Conservation (phyloP, 2,113 vertebrate species). For the Caranx melampygus region DNA sequence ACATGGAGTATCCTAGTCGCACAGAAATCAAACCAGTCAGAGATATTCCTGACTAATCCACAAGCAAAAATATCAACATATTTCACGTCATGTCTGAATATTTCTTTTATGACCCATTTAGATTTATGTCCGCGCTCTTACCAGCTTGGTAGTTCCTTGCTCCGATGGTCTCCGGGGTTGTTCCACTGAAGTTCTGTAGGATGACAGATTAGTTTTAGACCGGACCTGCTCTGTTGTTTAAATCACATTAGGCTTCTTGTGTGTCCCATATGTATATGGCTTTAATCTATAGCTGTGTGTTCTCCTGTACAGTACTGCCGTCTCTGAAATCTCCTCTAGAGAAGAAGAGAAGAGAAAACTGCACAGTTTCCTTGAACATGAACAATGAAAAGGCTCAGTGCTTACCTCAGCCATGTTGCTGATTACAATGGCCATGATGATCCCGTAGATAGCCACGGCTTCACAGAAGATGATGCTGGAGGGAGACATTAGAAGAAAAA, state of each 20-base stretch:
- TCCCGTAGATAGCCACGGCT: slow-evolving; percentile 98
- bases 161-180: slow-evolving; percentile 91
- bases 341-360: neutral
- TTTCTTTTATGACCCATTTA: neutral
- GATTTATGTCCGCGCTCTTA: slow-evolving; percentile 65
- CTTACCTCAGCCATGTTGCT: slow-evolving; percentile 98
- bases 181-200: slow-evolving; percentile 88
- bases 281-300: neutral
- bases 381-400: neutral
- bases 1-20: slow-evolving; percentile 95
- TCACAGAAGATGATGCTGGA: slow-evolving; percentile 98
- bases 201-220: slow-evolving; percentile 26
- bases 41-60: neutral
- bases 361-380: neutral
- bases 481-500: slow-evolving; percentile 5
- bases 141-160: slow-evolving; percentile 96
- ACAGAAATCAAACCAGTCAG: slow-evolving; percentile 18
- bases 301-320: neutral
- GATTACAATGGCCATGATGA: slow-evolving; percentile 99
- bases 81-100: neutral
- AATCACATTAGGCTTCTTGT: neutral
- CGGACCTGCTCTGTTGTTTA: neutral
- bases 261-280: neutral
- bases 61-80: neutral
- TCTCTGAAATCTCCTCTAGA: neutral